These are phyloP conservation scores for Orussus abietinus DNA, from an alignment of 1,140 invertebrate genomes.

Conservation along the genomic window DNA sequence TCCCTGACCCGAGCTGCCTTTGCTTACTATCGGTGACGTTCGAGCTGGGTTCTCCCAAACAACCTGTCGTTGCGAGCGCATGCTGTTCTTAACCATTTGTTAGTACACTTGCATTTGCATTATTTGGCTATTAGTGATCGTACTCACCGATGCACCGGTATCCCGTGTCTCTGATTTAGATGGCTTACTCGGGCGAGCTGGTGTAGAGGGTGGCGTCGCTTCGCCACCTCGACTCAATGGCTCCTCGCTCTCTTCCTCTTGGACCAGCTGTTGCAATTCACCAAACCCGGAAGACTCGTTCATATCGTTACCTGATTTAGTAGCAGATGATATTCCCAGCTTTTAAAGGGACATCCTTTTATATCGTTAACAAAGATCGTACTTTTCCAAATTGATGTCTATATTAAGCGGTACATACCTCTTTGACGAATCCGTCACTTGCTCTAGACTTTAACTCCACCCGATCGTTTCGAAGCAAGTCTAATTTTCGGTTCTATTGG, in stretches of 20 bases:
- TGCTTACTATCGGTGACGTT: constrained; percentile 44
- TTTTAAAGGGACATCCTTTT: too few species aligned
- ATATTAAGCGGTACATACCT: too few species aligned
- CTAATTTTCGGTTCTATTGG: too few species aligned
- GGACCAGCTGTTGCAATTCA: constrained; percentile 47
- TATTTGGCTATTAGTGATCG: constrained; percentile 3
- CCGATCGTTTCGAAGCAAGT: too few species aligned
- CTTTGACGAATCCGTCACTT: too few species aligned
- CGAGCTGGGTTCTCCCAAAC: constrained; percentile 42
- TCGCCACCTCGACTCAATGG: constrained; percentile 38
- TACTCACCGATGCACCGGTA: constrained; percentile 31
- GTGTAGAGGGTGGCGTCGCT: constrained; percentile 42
- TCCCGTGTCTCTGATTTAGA: constrained; percentile 30
- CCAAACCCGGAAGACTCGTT: constrained; percentile 37
- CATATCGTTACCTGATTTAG: too few species aligned
- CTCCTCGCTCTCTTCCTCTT: constrained; percentile 45
- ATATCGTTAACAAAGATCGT: too few species aligned
- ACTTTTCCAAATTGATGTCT: too few species aligned
- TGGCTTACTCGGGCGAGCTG: constrained; percentile 32
- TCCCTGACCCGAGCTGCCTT: constrained; percentile 48
- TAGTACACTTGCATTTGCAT: constrained; percentile 14
- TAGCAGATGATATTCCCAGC: too few species aligned
- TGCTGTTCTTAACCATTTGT: constrained; percentile 7
- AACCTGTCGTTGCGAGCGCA: constrained; percentile 39
- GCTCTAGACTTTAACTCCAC: too few species aligned